A percentile compares a stretch with the other conserved stretches of the same genome.
Evolutionary conservation across 2,888 invertebrate species (phyloP).

Genomic region (Gymnosoma rotundatum): DNA sequence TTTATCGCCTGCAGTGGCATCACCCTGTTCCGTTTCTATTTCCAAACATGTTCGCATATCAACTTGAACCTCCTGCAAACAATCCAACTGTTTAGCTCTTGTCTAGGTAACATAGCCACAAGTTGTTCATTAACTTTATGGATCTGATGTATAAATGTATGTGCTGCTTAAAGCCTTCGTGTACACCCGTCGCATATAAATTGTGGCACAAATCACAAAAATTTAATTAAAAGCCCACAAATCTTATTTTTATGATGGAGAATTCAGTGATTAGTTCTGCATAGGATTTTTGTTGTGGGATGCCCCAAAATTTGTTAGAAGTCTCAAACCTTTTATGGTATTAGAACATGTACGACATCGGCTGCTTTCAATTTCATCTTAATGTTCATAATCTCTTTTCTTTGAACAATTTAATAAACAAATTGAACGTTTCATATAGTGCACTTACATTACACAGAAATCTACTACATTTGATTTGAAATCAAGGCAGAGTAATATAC

Average conservation of each 20-base stretch:
- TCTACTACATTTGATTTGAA: too few species aligned
- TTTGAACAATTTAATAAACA: conserved; percentile 3
- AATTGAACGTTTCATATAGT: too few species aligned
- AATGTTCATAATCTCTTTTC: background rate
- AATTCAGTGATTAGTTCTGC: conserved; percentile 54
- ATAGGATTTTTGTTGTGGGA: conserved; percentile 38
- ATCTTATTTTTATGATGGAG: conserved; percentile 55
- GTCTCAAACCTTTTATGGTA: conserved; percentile 44
- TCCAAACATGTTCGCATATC: conserved; percentile 50
- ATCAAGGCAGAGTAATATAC: too few species aligned
- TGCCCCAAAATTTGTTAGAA: conserved; percentile 18
- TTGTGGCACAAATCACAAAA: too few species aligned
- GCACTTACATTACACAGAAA: too few species aligned
- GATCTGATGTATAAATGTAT: conserved; percentile 58
- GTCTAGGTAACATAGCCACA: background rate
- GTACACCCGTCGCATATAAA: conserved; percentile 48
- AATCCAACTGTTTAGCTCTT: conserved; percentile 23
- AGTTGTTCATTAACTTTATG: conserved; percentile 26
- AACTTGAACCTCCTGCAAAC: conserved; percentile 55
- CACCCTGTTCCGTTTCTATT: conserved; percentile 49
- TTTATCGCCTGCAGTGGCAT: background rate
- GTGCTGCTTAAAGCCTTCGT: conserved; percentile 41
- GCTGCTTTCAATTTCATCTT: background rate
- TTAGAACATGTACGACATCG: conserved; percentile 57
- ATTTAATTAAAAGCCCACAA: too few species aligned